phyloP scores from a whole-genome alignment of 2,888 invertebrate genomes.

The Dascillus cervinus region DNA sequence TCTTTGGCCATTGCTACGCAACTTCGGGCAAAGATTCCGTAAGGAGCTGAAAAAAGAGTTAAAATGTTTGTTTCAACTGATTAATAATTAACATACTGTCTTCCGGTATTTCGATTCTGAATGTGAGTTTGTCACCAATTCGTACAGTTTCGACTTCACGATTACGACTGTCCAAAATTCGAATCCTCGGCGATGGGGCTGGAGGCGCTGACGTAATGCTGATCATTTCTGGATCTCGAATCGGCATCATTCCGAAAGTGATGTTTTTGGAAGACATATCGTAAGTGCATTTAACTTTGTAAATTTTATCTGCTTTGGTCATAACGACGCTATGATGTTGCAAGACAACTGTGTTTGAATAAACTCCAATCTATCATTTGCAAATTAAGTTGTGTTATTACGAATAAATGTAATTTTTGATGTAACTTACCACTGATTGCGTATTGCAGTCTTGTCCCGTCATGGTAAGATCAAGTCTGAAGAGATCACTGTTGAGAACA shows the following conservation, averaged over 20 bases:
- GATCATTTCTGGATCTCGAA: conserved; percentile 93
- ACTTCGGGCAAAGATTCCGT: conserved; percentile 91
- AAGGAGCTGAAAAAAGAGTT: conserved; percentile 67
- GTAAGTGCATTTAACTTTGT: conserved; percentile 93
- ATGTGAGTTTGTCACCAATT: conserved; percentile 89
- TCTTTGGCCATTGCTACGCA: conserved; percentile 97
- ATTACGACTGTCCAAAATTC: conserved; percentile 77
- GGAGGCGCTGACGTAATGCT: conserved; percentile 92
- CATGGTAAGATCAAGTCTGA: conserved; percentile 88
- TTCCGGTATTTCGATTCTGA: conserved; percentile 93
- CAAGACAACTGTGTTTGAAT: conserved; percentile 88
- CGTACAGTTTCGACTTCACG: conserved; percentile 91
- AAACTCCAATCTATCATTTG: conserved; percentile 72
- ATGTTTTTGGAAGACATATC: conserved; percentile 95
- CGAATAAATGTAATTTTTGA: conserved; percentile 1
- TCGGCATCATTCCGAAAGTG: conserved; percentile 96
- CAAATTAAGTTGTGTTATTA: conserved; percentile 2
- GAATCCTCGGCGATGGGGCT: conserved; percentile 88
- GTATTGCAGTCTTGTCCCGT: conserved; percentile 92
- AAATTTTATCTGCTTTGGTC: conserved; percentile 94
- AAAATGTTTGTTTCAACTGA: no score
- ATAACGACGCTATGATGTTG: conserved; percentile 94
- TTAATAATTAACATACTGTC: conserved; percentile 68
- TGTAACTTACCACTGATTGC: conserved; percentile 80
- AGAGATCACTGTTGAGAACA: conserved; percentile 85